Percentiles rank a stretch among this genome's conserved stretches.
Conservation (phyloP, 1,140 invertebrate species). For the Paramacrobiotus metropolitanus region DNA sequence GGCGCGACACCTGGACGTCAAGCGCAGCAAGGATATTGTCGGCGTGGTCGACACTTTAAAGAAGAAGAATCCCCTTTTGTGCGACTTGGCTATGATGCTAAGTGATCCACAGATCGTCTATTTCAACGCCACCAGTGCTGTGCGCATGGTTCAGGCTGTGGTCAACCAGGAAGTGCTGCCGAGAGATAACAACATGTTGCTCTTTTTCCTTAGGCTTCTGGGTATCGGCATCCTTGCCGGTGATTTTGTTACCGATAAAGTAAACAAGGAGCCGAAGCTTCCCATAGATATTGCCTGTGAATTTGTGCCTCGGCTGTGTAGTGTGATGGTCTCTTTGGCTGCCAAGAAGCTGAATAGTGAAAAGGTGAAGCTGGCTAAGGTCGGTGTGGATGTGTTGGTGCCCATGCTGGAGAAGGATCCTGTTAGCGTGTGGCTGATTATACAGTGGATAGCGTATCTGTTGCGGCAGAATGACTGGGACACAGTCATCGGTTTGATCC, state of each 20-base stretch:
- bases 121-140: neutral
- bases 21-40: neutral
- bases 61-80: neutral
- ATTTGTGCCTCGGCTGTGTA: neutral
- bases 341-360: neutral
- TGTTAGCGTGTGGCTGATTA: neutral
- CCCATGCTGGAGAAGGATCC: neutral
- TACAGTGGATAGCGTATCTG: neutral
- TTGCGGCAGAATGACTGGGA: neutral
- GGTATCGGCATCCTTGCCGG: neutral
- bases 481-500: neutral
- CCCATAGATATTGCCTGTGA: neutral
- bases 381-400: neutral
- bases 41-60: neutral
- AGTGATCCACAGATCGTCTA: neutral
- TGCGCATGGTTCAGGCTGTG: neutral
- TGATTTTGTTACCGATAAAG: neutral
- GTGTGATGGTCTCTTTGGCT: neutral
- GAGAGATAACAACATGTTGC: neutral
- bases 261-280: neutral
- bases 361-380: neutral
- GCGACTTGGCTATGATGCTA: neutral
- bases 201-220: neutral
- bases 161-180: neutral
- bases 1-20: neutral